These are phyloP conservation scores for Philotrypesis tridentata DNA, from an alignment of 1,140 invertebrate genomes.

Conservation along the genomic window DNA sequence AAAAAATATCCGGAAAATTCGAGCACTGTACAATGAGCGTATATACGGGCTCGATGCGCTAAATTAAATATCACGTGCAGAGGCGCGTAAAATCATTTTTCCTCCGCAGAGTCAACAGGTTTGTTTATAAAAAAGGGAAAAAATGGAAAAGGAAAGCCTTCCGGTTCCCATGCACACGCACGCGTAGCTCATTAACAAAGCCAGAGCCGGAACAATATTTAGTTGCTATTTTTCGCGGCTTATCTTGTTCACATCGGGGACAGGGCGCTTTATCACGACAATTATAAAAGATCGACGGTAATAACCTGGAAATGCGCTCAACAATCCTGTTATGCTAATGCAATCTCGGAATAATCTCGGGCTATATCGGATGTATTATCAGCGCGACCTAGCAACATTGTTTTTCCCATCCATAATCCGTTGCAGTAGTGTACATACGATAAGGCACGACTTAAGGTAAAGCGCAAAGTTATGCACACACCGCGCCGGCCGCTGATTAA, in stretches of 20 bases:
- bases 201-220: too few species aligned
- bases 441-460: neutral
- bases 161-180: too few species aligned
- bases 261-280: neutral
- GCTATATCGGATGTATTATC: neutral
- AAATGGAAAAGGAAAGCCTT: too few species aligned
- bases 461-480: neutral
- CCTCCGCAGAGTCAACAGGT: too few species aligned
- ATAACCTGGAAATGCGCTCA: neutral
- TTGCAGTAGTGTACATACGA: neutral
- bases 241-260: neutral
- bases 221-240: neutral
- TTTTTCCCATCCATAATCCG: neutral
- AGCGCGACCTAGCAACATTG: neutral
- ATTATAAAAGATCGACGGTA: neutral
- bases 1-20: too few species aligned
- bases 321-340: neutral
- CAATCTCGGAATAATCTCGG: constrained; percentile 8
- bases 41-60: too few species aligned
- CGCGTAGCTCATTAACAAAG: too few species aligned
- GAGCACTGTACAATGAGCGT: too few species aligned
- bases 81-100: too few species aligned
- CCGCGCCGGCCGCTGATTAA: too few species aligned
- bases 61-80: too few species aligned
- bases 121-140: too few species aligned